These are phyloP conservation scores for Buathra laborator DNA, from an alignment of 2,888 invertebrate species.

Conservation along the genomic window DNA sequence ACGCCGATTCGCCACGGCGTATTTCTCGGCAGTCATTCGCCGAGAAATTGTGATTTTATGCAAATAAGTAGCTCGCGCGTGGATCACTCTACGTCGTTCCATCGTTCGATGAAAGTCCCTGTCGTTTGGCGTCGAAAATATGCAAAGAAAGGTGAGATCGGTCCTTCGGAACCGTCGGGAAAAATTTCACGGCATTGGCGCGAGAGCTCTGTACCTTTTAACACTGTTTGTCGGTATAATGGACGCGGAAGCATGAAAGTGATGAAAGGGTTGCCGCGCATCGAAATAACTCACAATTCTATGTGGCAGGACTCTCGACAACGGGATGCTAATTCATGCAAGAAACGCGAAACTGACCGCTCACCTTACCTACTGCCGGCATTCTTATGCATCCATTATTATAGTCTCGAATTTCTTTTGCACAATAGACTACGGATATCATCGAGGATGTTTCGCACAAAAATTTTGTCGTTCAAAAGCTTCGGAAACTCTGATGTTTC, in stretches of 20 bases:
- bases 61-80: conserved; percentile 55
- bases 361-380: not conserved
- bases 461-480: no score
- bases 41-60: conserved; percentile 68
- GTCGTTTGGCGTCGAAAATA: conserved; percentile 64
- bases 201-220: not conserved
- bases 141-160: conserved; percentile 40
- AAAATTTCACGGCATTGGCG: conserved; percentile 57
- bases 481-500: no score
- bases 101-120: conserved; percentile 67
- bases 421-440: no score
- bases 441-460: no score
- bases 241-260: conserved; percentile 53
- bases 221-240: conserved; percentile 28
- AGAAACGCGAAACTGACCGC: conserved; percentile 14
- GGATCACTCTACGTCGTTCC: not conserved
- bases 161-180: conserved; percentile 18
- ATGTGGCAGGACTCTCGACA: conserved; percentile 14
- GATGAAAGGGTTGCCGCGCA: conserved; percentile 58
- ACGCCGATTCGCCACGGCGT: conserved; percentile 53
- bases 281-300: conserved; percentile 2
- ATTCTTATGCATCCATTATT: not conserved
- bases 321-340: conserved; percentile 34
- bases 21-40: conserved; percentile 63
- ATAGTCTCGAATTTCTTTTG: not conserved